Percentiles rank a stretch among this genome's conserved stretches.
phyloP scores from a whole-genome alignment of 2,113 vertebrate genomes.

The Oryzias curvinotus region DNA sequence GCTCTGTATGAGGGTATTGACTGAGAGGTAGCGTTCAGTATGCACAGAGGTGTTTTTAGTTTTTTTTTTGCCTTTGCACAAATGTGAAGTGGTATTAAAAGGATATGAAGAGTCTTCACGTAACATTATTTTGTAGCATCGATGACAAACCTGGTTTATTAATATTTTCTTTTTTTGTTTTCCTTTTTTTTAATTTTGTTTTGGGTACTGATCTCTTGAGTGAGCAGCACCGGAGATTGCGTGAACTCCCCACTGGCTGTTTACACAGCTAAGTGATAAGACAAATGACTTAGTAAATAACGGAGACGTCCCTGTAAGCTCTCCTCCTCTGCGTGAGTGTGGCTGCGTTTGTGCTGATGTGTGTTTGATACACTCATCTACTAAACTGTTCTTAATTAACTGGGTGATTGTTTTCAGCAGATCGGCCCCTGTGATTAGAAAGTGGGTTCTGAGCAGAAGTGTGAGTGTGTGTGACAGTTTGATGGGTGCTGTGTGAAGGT shows the following conservation, averaged over 20 bases:
- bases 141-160: constrained; percentile 41
- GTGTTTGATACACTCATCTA: constrained; percentile 56
- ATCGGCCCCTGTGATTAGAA: constrained; percentile 67
- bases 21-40: constrained; percentile 22
- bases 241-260: constrained; percentile 72
- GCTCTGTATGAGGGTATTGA: constrained; percentile 39
- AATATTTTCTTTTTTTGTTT: constrained; percentile 11
- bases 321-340: constrained; percentile 13
- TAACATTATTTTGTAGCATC: constrained; percentile 19
- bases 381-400: constrained; percentile 77
- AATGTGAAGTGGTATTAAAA: constrained; percentile 5
- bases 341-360: constrained; percentile 22
- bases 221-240: constrained; percentile 64
- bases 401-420: constrained; percentile 71
- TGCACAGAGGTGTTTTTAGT: neutral
- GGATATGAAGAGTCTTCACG: constrained; percentile 20
- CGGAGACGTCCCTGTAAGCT: constrained; percentile 60
- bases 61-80: no score
- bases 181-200: neutral
- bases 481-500: constrained; percentile 56
- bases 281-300: constrained; percentile 76
- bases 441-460: constrained; percentile 21
- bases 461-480: constrained; percentile 29
- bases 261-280: constrained; percentile 74
- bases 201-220: constrained; percentile 44